phyloP scores from a whole-genome alignment of 2,113 vertebrate species.

The Zapornia atra region DNA sequence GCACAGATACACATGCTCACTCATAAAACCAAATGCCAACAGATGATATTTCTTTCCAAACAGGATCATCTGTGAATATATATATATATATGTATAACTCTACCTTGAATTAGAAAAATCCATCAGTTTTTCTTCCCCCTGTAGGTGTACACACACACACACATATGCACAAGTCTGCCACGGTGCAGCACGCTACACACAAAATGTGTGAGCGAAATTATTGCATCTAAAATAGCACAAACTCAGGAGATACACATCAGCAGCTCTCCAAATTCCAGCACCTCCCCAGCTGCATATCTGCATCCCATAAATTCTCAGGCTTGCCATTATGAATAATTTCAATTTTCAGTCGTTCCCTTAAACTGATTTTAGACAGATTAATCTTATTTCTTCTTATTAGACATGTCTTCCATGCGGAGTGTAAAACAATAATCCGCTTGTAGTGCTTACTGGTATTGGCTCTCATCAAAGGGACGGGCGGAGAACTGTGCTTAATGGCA shows the following conservation, averaged over 20 bases:
- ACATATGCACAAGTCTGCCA: too few relatives aligned
- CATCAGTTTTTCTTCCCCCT: background rate
- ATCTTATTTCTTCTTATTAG: conserved; percentile 43
- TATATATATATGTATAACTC: background rate
- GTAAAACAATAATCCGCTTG: conserved; percentile 30
- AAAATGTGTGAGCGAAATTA: background rate
- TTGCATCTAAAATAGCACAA: background rate
- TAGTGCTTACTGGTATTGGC: background rate
- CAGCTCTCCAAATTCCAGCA: background rate
- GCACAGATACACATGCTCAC: background rate
- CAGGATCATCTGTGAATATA: background rate
- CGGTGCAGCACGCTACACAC: background rate
- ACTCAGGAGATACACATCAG: background rate
- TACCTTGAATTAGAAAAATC: background rate
- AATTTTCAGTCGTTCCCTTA: background rate
- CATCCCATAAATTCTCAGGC: background rate
- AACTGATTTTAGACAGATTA: conserved; percentile 52
- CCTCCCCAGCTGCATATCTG: background rate
- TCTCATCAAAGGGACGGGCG: background rate
- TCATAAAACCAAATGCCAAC: background rate
- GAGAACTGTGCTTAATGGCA: background rate
- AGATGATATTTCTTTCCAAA: background rate
- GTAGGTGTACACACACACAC: background rate
- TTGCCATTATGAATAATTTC: background rate
- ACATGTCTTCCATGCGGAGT: background rate